These are phyloP conservation scores for Peromyscus attwateri DNA, from an alignment of 2,797 vertebrate species.

Conservation along the genomic window DNA sequence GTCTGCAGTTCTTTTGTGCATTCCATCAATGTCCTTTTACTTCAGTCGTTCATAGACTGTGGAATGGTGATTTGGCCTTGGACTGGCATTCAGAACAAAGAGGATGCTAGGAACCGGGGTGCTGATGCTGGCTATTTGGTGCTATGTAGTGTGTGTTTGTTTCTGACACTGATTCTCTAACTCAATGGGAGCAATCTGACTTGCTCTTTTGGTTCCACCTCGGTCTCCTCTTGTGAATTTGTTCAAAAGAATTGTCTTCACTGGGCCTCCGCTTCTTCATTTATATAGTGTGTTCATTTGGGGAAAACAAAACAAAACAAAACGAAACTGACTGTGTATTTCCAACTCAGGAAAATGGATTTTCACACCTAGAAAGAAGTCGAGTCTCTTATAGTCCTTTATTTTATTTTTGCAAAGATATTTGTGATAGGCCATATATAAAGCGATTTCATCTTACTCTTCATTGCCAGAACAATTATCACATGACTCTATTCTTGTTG, in stretches of 20 bases:
- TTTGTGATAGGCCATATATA: not conserved
- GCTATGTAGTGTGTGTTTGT: not conserved
- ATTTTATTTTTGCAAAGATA: not conserved
- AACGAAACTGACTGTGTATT: not conserved
- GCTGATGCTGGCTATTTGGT: no score
- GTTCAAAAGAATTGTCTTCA: not conserved
- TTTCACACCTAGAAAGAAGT: constrained; percentile 9
- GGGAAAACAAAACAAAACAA: not conserved
- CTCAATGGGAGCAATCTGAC: not conserved
- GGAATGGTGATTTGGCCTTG: not conserved
- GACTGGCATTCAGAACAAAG: not conserved
- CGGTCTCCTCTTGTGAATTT: not conserved
- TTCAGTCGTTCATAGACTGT: not conserved
- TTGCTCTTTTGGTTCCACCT: not conserved
- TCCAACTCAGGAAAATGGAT: constrained; percentile 15
- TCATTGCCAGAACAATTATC: not conserved
- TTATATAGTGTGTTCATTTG: not conserved
- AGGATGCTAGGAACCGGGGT: accelerated
- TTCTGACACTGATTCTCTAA: not conserved
- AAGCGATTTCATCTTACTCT: not conserved
- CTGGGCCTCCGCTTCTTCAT: not conserved
- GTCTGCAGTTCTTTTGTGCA: not conserved
- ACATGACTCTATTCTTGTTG: not conserved
- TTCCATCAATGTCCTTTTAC: constrained; percentile 10
- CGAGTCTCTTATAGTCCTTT: not conserved